Percentiles rank a stretch among this genome's conserved stretches.
Conservation (phyloP, 2,113 vertebrate genomes). For the Indicator indicator region DNA sequence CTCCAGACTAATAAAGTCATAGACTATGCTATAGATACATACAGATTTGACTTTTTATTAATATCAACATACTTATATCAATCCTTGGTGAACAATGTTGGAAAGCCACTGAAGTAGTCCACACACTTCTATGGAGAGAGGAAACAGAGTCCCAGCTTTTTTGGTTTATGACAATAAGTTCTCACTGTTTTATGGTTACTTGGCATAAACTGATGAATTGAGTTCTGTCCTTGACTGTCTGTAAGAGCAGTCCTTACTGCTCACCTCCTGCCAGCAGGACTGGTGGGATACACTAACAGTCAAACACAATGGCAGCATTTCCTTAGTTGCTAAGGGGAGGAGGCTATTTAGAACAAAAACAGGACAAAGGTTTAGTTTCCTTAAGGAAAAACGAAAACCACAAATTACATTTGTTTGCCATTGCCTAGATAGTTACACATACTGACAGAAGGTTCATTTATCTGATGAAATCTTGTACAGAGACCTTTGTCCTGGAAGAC, state of each 20-base stretch:
- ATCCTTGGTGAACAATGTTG: accelerated
- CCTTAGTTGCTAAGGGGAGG: not conserved
- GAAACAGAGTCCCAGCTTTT: not conserved
- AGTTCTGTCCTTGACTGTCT: not conserved
- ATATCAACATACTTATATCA: not conserved
- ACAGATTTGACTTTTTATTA: not conserved
- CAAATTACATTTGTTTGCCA: not conserved
- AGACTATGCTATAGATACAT: not conserved
- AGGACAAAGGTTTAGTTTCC: not conserved
- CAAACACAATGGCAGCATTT: not conserved
- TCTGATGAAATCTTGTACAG: not conserved
- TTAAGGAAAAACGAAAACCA: not conserved
- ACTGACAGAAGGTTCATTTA: not conserved
- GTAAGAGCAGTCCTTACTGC: not conserved
- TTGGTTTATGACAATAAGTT: not conserved
- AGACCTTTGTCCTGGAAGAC: not conserved
- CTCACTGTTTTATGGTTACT: not conserved
- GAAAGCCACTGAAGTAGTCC: not conserved
- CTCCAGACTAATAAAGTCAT: not conserved
- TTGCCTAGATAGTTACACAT: not conserved
- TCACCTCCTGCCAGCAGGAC: not conserved
- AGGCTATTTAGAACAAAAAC: not conserved
- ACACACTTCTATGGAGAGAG: not conserved
- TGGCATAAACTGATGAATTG: not conserved
- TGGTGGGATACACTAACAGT: not conserved